Conservation (phyloP, 2,888 invertebrate genomes). For the Meta bourneti region DNA sequence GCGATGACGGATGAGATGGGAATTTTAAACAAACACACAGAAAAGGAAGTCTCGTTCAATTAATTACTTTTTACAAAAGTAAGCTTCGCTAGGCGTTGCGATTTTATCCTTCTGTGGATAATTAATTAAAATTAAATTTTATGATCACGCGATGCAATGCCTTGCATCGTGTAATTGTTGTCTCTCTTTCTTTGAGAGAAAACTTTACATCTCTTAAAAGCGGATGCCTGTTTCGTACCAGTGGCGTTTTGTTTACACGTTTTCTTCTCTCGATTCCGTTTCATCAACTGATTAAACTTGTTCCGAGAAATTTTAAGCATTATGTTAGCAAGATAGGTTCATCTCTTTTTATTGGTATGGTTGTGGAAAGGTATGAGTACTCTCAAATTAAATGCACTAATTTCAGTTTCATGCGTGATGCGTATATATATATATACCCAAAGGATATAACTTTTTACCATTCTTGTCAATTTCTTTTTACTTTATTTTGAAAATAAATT, state of each 20-base stretch:
- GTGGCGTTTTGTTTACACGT: too few relatives aligned
- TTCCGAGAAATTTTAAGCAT: too few relatives aligned
- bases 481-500: too few relatives aligned
- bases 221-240: too few relatives aligned
- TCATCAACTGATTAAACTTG: background rate
- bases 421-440: too few relatives aligned
- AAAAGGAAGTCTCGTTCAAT: background rate
- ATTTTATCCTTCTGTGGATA: background rate
- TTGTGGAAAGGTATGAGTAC: too few relatives aligned
- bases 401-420: too few relatives aligned
- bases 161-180: background rate
- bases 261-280: background rate
- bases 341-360: too few relatives aligned
- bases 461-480: too few relatives aligned
- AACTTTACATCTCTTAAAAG: background rate
- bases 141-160: background rate
- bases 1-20: background rate
- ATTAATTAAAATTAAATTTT: constrained; percentile 9
- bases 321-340: too few relatives aligned
- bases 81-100: background rate
- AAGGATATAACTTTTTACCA: too few relatives aligned
- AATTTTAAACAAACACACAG: background rate
- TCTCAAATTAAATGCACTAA: too few relatives aligned
- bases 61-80: constrained; percentile 7
- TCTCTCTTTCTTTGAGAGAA: background rate